phyloP scores from a whole-genome alignment of 1,140 invertebrate species.

The Zaprionus taronus region DNA sequence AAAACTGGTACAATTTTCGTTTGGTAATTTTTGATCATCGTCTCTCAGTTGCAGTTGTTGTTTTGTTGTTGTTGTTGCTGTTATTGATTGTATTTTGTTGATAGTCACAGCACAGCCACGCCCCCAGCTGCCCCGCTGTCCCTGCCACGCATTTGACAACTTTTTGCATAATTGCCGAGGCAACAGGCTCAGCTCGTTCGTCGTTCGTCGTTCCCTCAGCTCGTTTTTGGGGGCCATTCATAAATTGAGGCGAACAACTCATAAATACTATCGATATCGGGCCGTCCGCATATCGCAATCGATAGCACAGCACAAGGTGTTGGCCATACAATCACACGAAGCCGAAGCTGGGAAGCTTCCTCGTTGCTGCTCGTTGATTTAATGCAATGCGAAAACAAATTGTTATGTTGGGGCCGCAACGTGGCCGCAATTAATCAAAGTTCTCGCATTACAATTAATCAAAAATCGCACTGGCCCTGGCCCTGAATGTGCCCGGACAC shows the following conservation, averaged over 20 bases:
- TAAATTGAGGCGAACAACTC: constrained; percentile 63
- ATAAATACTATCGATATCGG: constrained; percentile 57
- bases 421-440: constrained; percentile 78
- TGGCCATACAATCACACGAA: constrained; percentile 70
- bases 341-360: neutral
- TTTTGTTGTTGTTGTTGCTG: constrained; percentile 31
- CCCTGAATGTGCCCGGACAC: neutral
- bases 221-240: constrained; percentile 59
- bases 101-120: constrained; percentile 63
- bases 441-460: constrained; percentile 80
- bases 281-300: constrained; percentile 37
- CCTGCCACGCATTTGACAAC: constrained; percentile 66
- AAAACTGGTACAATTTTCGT: constrained; percentile 68
- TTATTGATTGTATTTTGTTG: constrained; percentile 69
- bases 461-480: constrained; percentile 50
- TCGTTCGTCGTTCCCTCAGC: constrained; percentile 8
- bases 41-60: neutral
- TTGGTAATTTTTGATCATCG: constrained; percentile 38
- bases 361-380: constrained; percentile 48
- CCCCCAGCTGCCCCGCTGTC: constrained; percentile 19
- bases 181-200: neutral
- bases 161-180: constrained; percentile 73
- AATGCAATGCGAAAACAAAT: constrained; percentile 81
- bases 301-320: constrained; percentile 55
- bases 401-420: constrained; percentile 69